These are phyloP conservation scores for Campoplex capitator DNA, from an alignment of 2,888 invertebrate species.

Conservation along the genomic window DNA sequence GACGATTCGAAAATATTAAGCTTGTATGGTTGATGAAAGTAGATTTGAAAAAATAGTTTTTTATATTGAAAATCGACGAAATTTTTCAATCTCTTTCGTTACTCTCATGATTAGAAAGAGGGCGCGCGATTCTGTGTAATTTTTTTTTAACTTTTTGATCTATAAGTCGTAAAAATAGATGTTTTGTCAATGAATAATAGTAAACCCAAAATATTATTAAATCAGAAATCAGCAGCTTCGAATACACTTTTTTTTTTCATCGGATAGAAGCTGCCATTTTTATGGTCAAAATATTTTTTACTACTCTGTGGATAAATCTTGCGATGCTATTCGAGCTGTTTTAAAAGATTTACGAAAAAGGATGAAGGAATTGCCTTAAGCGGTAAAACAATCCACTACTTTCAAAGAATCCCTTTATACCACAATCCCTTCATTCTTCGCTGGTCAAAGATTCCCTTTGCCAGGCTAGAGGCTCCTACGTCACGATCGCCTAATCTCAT, in stretches of 20 bases:
- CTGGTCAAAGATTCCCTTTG: conserved; percentile 48
- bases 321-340: not conserved
- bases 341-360: conserved; percentile 12
- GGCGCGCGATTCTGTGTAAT: not conserved
- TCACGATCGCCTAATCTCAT: conserved; percentile 27
- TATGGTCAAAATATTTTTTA: not conserved
- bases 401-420: conserved; percentile 49
- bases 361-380: not conserved
- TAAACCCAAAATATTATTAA: not conserved
- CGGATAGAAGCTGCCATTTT: not conserved
- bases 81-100: not conserved
- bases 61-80: not conserved
- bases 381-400: conserved; percentile 22
- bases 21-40: not conserved
- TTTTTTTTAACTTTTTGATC: not conserved
- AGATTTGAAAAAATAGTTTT: not conserved
- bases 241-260: not conserved
- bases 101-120: not conserved
- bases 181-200: not conserved
- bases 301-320: not conserved
- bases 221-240: not conserved
- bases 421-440: conserved; percentile 47
- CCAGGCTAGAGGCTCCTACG: conserved; percentile 16
- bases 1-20: too few species aligned
- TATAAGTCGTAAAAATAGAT: too few species aligned